A percentile compares a stretch with the other conserved stretches of the same genome.
These are phyloP conservation scores for Centropus bengalensis DNA, from an alignment of 2,113 vertebrate species.

Conservation along the genomic window DNA sequence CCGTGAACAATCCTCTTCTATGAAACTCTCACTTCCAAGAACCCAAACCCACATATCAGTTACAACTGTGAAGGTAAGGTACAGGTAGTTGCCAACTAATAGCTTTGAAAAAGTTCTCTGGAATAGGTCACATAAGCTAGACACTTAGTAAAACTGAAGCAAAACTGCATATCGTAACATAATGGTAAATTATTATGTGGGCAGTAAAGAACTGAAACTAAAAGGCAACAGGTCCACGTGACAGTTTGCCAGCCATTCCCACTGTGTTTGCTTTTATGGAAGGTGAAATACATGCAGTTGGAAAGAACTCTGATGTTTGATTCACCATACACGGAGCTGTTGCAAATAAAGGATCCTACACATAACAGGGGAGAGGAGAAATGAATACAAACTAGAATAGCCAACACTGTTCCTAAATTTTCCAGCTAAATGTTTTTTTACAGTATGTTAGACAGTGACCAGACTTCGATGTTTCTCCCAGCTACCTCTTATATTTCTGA, in stretches of 20 bases:
- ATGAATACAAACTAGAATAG: neutral
- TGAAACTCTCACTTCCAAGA: neutral
- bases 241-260: neutral
- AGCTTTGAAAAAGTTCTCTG: neutral
- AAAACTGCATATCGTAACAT: neutral
- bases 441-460: neutral
- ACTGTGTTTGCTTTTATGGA: neutral
- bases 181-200: neutral
- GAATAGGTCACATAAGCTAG: neutral
- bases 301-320: neutral
- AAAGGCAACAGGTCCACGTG: neutral
- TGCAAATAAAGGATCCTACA: neutral
- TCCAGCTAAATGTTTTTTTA: neutral
- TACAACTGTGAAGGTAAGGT: neutral
- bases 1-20: neutral
- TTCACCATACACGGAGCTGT: neutral
- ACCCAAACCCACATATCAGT: neutral
- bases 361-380: neutral
- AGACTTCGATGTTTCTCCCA: neutral
- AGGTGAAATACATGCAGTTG: neutral
- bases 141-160: neutral
- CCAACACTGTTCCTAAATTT: neutral
- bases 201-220: neutral
- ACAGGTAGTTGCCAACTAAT: neutral
- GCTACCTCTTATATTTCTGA: neutral